These are phyloP conservation scores for Xiphorhynchus elegans DNA, from an alignment of 2,113 vertebrate species.

Conservation along the genomic window DNA sequence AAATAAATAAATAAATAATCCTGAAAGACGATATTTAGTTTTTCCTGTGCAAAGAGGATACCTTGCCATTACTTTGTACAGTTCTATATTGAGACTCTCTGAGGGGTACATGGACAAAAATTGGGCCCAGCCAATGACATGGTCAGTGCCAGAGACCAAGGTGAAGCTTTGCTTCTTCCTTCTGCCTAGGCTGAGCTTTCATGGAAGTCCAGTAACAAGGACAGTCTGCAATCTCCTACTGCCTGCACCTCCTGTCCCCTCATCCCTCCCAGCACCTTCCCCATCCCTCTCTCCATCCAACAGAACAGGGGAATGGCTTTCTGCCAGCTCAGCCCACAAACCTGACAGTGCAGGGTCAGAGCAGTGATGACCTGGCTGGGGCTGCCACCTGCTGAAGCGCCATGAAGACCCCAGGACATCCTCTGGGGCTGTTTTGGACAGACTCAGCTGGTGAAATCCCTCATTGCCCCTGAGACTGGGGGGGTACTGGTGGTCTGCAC, in stretches of 20 bases:
- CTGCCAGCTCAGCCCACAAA: not conserved
- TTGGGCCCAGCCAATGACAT: not conserved
- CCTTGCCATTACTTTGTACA: rapidly evolving
- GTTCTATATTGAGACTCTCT: not conserved
- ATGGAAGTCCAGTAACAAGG: not conserved
- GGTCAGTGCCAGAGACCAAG: not conserved
- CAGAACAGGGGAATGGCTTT: not conserved
- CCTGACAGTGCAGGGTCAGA: not conserved
- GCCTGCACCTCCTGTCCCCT: not conserved
- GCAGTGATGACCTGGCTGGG: not conserved
- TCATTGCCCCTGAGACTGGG: not conserved
- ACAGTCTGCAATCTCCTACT: not conserved
- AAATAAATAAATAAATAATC: not conserved
- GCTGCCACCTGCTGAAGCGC: not conserved
- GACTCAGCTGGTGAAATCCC: not conserved
- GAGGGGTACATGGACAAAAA: not conserved
- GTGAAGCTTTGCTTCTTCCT: not conserved
- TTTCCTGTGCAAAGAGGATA: not conserved
- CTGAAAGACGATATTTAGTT: not conserved
- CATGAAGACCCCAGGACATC: rapidly evolving
- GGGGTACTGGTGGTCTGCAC: not conserved
- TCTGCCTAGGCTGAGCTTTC: not conserved
- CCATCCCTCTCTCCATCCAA: rapidly evolving
- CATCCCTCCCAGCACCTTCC: not conserved
- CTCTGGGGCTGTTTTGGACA: not conserved